These are phyloP conservation scores for Poeciliopsis paucimaculata DNA, from an alignment of 2,797 vertebrate species.

Conservation along the genomic window DNA sequence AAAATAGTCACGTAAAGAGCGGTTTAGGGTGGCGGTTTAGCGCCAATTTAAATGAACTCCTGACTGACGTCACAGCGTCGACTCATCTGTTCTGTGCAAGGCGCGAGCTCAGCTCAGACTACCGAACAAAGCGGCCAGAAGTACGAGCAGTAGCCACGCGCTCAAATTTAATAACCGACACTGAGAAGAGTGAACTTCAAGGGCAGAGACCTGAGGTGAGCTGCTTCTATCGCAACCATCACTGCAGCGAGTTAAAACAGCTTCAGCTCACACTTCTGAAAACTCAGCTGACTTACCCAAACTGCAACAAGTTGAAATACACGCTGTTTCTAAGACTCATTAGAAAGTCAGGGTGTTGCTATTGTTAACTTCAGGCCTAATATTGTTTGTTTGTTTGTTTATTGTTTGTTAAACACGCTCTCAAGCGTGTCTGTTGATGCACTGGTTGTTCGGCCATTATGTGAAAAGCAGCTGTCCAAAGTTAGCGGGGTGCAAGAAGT, in stretches of 20 bases:
- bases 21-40: slow-evolving; percentile 38
- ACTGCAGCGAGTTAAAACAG: background rate
- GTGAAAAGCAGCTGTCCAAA: slow-evolving; percentile 53
- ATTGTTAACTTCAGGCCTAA: background rate
- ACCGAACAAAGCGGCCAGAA: slow-evolving; percentile 14
- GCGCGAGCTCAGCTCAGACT: slow-evolving; percentile 73
- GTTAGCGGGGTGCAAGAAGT: slow-evolving; percentile 29
- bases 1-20: rapidly evolving
- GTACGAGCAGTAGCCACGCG: background rate
- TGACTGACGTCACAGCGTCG: slow-evolving; percentile 65
- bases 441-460: slow-evolving; percentile 63
- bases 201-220: slow-evolving; percentile 71
- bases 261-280: background rate
- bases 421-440: background rate
- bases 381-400: background rate
- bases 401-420: background rate
- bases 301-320: background rate
- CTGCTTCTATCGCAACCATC: background rate
- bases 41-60: slow-evolving; percentile 77
- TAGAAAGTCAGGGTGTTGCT: background rate
- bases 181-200: slow-evolving; percentile 59
- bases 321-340: background rate
- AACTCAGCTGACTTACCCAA: slow-evolving; percentile 5
- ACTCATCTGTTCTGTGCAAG: slow-evolving; percentile 72
- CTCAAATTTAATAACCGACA: background rate